These are phyloP conservation scores for human (Homo sapiens) DNA, from an alignment of 2,113 vertebrate species.

Conservation along the genomic window GRCh38 chr2:137271001-137271500, in stretches of 20 bases:
- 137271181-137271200: not conserved
- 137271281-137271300: not conserved
- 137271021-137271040: not conserved
- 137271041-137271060: not conserved
- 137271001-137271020: not conserved
- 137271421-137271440: not conserved
- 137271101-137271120: not conserved
- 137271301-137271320: not conserved
- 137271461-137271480: too few relatives aligned
- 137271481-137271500: not conserved
- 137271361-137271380: not conserved
- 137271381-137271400: not conserved
- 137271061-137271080: not conserved
- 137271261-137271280: not conserved
- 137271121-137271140: not conserved
- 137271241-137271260: not conserved
- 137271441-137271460: too few relatives aligned
- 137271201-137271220: not conserved
- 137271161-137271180: not conserved
- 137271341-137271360: not conserved
- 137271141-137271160: not conserved
- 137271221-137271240: rapidly evolving
- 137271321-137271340: not conserved
- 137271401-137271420: not conserved
- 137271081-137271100: slow-evolving; percentile 12